Evolutionary conservation across 2,888 invertebrate species (phyloP).

Genomic region (Nomada ruficornis): DNA sequence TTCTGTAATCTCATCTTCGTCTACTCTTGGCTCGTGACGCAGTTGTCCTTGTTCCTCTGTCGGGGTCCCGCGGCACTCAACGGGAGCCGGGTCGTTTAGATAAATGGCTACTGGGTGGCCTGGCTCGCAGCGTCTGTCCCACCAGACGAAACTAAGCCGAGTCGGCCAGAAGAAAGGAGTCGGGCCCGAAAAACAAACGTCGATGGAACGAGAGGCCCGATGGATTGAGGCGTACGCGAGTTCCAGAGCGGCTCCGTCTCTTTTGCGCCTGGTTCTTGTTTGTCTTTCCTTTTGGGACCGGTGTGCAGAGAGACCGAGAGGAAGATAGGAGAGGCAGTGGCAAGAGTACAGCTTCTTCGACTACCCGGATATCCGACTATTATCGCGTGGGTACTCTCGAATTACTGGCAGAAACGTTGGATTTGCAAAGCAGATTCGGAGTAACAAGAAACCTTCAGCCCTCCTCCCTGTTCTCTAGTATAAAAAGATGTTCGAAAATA

Average conservation of each 20-base stretch:
- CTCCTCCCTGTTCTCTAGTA: too few species aligned
- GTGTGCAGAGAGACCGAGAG: background rate
- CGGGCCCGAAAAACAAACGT: slow-evolving; percentile 55
- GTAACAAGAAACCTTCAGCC: too few species aligned
- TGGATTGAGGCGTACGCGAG: slow-evolving; percentile 52
- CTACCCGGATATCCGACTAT: too few species aligned
- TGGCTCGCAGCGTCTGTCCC: slow-evolving; percentile 71
- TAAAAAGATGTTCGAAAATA: too few species aligned
- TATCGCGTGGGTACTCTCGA: too few species aligned
- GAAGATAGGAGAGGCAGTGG: too few species aligned
- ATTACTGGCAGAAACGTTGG: too few species aligned
- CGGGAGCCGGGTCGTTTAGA: slow-evolving; percentile 82
- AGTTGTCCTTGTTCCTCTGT: slow-evolving; percentile 15
- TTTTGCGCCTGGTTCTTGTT: background rate
- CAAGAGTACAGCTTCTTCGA: too few species aligned
- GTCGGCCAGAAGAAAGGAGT: slow-evolving; percentile 53
- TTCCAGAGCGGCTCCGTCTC: background rate
- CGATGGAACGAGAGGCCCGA: slow-evolving; percentile 31
- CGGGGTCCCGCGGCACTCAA: slow-evolving; percentile 79
- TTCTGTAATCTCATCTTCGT: slow-evolving; percentile 10
- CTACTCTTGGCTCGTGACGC: slow-evolving; percentile 16
- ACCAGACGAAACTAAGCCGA: slow-evolving; percentile 77
- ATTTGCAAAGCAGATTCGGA: too few species aligned
- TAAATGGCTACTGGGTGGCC: slow-evolving; percentile 83
- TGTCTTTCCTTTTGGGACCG: background rate